A percentile compares a stretch with the other conserved stretches of the same genome.
These are phyloP conservation scores for Cuculus canorus DNA, from an alignment of 2,797 vertebrate species.

Conservation along the genomic window DNA sequence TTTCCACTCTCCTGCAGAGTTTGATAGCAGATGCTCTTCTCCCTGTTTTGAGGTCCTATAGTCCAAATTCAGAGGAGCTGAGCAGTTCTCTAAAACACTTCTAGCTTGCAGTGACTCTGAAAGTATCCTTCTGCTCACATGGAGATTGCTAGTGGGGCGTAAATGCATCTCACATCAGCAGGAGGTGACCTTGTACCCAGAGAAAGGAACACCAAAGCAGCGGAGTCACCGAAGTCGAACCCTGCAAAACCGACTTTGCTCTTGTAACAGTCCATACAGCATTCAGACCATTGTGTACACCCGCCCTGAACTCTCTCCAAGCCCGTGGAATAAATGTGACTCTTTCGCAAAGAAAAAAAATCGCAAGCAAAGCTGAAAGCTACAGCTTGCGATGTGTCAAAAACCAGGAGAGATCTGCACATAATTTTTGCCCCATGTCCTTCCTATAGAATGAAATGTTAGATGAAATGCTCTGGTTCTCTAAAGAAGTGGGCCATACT, in stretches of 20 bases:
- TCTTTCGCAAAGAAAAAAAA: neutral
- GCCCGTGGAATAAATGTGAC: neutral
- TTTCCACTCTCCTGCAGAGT: constrained; percentile 12
- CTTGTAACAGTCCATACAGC: neutral
- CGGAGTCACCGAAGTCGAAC: neutral
- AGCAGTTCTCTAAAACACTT: neutral
- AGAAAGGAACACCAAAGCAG: neutral
- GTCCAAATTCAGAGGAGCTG: neutral
- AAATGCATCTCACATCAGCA: neutral
- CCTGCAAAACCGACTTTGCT: neutral
- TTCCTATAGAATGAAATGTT: neutral
- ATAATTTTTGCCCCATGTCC: neutral
- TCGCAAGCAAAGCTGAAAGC: neutral
- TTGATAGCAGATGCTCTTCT: neutral
- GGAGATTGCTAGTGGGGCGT: neutral
- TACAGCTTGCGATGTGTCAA: neutral
- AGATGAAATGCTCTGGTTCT: neutral
- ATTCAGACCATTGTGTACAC: neutral
- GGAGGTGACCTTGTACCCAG: neutral
- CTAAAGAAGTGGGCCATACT: neutral
- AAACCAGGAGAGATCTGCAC: neutral
- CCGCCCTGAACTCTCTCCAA: neutral
- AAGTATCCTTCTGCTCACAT: neutral
- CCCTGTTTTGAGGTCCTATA: neutral
- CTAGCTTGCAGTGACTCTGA: neutral